phyloP scores from a whole-genome alignment of 1,140 invertebrate species.

The Homarus americanus region DNA sequence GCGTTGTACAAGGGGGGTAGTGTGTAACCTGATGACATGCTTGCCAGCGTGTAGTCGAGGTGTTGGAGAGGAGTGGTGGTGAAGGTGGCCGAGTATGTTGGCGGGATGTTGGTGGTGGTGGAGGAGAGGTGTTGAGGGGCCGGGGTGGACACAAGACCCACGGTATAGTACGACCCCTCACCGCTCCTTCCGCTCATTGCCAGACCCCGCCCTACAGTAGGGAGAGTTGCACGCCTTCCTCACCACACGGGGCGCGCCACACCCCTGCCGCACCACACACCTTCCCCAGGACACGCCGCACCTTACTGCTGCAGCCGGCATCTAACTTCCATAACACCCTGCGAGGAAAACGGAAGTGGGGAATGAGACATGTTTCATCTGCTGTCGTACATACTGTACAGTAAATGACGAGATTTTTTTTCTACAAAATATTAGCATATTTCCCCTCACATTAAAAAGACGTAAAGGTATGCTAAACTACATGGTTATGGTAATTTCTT shows the following conservation, averaged over 20 bases:
- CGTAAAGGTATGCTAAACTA: no score
- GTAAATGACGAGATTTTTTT: no score
- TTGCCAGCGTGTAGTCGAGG: constrained; percentile 71
- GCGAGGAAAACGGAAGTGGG: background rate
- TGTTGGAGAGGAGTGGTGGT: constrained; percentile 74
- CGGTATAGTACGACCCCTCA: constrained; percentile 64
- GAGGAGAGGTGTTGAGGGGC: constrained; percentile 70
- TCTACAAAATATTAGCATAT: no score
- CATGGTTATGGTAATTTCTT: no score
- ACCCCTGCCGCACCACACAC: no score
- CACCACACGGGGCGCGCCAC: background rate
- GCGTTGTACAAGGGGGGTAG: constrained; percentile 41
- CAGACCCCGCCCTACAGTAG: background rate
- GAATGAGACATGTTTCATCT: no score
- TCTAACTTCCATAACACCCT: background rate
- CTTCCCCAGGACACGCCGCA: no score
- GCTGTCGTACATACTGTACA: no score
- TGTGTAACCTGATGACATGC: constrained; percentile 71
- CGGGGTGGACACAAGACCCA: constrained; percentile 73
- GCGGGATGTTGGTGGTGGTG: constrained; percentile 27
- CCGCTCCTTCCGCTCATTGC: constrained; percentile 41
- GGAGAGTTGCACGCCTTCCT: background rate
- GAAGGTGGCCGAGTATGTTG: constrained; percentile 70
- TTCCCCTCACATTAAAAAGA: no score
- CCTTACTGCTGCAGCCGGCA: no score